phyloP scores from a whole-genome alignment of 2,797 vertebrate genomes.

The Protonibea diacanthus region DNA sequence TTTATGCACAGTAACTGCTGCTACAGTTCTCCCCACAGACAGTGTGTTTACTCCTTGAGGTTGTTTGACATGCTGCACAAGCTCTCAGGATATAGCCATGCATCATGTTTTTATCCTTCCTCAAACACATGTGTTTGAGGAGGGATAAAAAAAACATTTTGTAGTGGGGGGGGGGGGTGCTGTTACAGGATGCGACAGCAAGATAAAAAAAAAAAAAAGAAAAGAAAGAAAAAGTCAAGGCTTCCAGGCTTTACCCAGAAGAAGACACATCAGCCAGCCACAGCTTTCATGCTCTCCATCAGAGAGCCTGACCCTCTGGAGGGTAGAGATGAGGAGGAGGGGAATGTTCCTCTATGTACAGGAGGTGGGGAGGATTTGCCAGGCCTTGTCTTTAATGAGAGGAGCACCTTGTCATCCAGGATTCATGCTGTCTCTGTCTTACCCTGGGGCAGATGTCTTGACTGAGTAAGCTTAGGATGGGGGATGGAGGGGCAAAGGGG shows the following conservation, averaged over 20 bases:
- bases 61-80: conserved; percentile 60
- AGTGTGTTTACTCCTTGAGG: conserved; percentile 55
- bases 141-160: conserved; percentile 32
- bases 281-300: conserved; percentile 36
- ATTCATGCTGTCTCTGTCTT: conserved; percentile 53
- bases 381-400: conserved; percentile 55
- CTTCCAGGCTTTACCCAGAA: conserved; percentile 22
- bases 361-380: conserved; percentile 21
- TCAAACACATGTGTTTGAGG: conserved; percentile 46
- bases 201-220: conserved; percentile 14
- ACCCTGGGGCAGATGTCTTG: conserved; percentile 34
- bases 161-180: background rate
- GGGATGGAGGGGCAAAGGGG: background rate
- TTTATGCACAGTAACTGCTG: conserved; percentile 61
- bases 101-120: conserved; percentile 46
- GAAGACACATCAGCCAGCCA: conserved; percentile 37
- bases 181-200: conserved; percentile 41
- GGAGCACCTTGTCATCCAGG: conserved; percentile 60
- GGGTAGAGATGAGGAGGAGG: conserved; percentile 7
- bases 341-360: background rate
- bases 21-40: conserved; percentile 56
- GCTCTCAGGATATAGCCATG: conserved; percentile 28
- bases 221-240: background rate
- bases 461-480: conserved; percentile 38
- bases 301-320: conserved; percentile 28